Evolutionary conservation across 2,797 vertebrate genomes (phyloP), one percentile per base, ranked within the genome.

Genomic region (Poliocrania exsul): DNA sequence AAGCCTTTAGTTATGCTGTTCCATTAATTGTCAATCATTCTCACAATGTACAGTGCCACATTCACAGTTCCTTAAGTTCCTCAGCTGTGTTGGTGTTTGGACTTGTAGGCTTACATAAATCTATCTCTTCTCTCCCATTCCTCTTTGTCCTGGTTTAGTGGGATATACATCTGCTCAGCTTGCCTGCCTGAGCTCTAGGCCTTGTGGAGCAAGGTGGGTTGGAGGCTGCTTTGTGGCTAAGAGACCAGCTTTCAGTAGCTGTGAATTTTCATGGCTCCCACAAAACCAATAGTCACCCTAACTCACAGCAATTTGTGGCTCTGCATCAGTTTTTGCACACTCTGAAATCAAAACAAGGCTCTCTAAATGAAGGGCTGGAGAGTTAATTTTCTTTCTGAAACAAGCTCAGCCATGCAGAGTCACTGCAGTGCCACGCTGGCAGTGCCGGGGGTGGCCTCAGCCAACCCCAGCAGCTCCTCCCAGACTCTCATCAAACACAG

Each of bases 171-270:
- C 51, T 44, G 44, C 20, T 16, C 61, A 15, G 24, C 25, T 42
- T 18, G 50, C 54, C 50, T n/a, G 35, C 16, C 49, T 7, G 33
- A 65, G 46, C 56, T 58, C 62, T 5, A n/a, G 54, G 54, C 10
- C 33, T 13, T 2, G 12, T 9, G n/a, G 14, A 70, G 31, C 0
- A 5, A 0, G 9, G 26, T 11, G 42, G 44, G 44, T 1, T 42
- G 53, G 51, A 50, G 42, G 54, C 31, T 57, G 75, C 5, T 29
- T 42, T 17, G 46, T 12, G 54, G 15, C 40, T 28, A 16, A 16
- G 29, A 47, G 16, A 56, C 5, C 58, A 70, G 21, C 33, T 40
- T 42, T 47, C 53, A 33, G 49, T 1, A 35, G 56, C 4, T 1
- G 21, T 7, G 33, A 44, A 65, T 75, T 69, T 65, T 40, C 62